phyloP scores from a whole-genome alignment of 2,797 vertebrate genomes.

The Periophthalmus magnuspinnatus region DNA sequence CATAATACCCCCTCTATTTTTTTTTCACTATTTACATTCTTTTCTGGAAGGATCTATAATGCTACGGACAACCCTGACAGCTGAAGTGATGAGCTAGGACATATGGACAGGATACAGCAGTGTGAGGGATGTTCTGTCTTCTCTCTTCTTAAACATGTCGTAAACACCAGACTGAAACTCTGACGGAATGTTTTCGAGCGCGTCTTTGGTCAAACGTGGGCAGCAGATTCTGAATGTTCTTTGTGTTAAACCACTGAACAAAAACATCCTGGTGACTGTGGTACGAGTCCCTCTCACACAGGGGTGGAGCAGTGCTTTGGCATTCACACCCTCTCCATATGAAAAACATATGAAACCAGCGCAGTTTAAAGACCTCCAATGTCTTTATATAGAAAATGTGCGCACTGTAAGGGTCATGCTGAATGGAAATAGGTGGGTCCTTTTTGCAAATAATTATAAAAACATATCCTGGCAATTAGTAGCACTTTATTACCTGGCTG shows the following conservation, averaged over 20 bases:
- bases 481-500: not conserved
- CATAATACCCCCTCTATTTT: too few relatives aligned
- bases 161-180: conserved; percentile 24
- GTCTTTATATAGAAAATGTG: conserved; percentile 23
- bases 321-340: conserved; percentile 43
- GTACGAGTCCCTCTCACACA: conserved; percentile 35
- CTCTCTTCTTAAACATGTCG: conserved; percentile 24
- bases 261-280: conserved; percentile 59
- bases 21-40: not conserved
- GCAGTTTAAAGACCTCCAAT: conserved; percentile 12
- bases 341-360: conserved; percentile 47
- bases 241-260: conserved; percentile 55
- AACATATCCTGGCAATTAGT: too few relatives aligned
- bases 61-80: not conserved
- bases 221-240: conserved; percentile 45
- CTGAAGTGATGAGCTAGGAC: conserved; percentile 6
- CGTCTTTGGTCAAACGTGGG: conserved; percentile 43
- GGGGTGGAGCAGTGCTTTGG: conserved; percentile 55
- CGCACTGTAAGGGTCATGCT: not conserved
- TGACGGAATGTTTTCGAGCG: conserved; percentile 53
- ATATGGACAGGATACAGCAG: conserved; percentile 10
- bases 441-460: not conserved
- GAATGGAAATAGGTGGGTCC: not conserved
- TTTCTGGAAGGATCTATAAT: not conserved
- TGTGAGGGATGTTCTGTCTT: conserved; percentile 2